Evolutionary conservation across 2,113 vertebrate species (phyloP), one percentile per base, ranked within the genome.

Genomic region (Bombycilla garrulus): DNA sequence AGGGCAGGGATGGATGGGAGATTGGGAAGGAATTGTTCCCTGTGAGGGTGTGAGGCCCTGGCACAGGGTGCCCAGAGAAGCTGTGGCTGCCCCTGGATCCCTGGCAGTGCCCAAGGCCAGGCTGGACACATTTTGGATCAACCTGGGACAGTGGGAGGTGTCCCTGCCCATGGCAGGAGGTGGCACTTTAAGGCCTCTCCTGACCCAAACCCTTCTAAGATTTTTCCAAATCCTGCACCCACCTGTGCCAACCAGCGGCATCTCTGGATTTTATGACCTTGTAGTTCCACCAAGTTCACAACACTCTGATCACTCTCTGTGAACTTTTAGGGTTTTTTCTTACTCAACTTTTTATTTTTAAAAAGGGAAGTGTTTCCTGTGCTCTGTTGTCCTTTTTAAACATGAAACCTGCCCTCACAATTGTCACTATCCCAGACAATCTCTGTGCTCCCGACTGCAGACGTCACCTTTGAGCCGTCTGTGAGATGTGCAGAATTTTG

Each of bases 91-190:
- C 3, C 35, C 35, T 65, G 50, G 50, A 64, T 72, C 42, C 35
- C 76, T 80, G 57, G 25, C 0, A 50, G 10, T 33, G 42, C 23
- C 26, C 50, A 19, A 88, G 42, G 31, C 25, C 57, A 48, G 47
- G 11, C 0, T 80, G 57, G 25, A 42, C 0, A 0, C 25, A 31
- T 22, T 0, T 57, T 50, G 76, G 50, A 88, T 1, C 15, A 44
- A 0, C 4, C 10, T 81, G 51, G 36, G 19, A 0, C 1, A 16
- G 19, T 51, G 33, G 7, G 1, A 73, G 5, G 1, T 20, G 15
- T 44, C 33, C 18, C 23, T 44, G 26, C 6, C 33, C 26, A 8
- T 36, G 8, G 45, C 36, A 44, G 10, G 6, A 15, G 15, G 1
- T 50, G 12, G 9, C 5, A 44, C 15, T 81, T 66, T n/a, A 15